A percentile compares a stretch with the other conserved stretches of the same genome.
These are phyloP conservation scores for Drosophila simulans DNA, from an alignment of 1,140 invertebrate species.

Conservation along the genomic window DNA sequence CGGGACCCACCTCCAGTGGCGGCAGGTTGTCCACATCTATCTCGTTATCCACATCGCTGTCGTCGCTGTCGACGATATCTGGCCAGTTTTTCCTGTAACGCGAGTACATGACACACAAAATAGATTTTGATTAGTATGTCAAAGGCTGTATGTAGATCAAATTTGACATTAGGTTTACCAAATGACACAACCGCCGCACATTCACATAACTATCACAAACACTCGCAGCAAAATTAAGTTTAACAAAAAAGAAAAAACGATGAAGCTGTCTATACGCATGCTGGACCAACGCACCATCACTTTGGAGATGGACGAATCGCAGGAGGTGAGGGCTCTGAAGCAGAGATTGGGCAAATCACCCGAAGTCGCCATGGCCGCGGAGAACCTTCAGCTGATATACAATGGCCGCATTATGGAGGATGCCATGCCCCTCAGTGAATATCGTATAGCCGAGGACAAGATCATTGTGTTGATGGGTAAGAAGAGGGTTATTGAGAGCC, in stretches of 20 bases:
- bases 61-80: slow-evolving; percentile 80
- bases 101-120: slow-evolving; percentile 27
- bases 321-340: slow-evolving; percentile 63
- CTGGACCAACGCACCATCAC: slow-evolving; percentile 62
- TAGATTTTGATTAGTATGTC: slow-evolving; percentile 49
- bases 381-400: slow-evolving; percentile 68
- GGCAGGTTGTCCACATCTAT: slow-evolving; percentile 84
- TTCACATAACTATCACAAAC: neutral
- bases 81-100: slow-evolving; percentile 77
- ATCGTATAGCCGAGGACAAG: slow-evolving; percentile 60
- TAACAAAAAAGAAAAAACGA: slow-evolving; percentile 43
- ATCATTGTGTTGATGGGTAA: slow-evolving; percentile 72
- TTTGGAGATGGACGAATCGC: slow-evolving; percentile 51
- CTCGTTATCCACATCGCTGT: slow-evolving; percentile 83
- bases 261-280: slow-evolving; percentile 74
- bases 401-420: slow-evolving; percentile 72
- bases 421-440: slow-evolving; percentile 43
- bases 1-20: slow-evolving; percentile 87
- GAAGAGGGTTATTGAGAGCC: slow-evolving; percentile 7
- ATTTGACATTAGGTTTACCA: neutral
- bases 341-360: slow-evolving; percentile 40
- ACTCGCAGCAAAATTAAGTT: neutral
- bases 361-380: slow-evolving; percentile 47
- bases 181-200: neutral
- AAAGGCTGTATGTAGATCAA: slow-evolving; percentile 32